phyloP scores from a whole-genome alignment of 2,888 invertebrate species.

The Amphipoea lucens region DNA sequence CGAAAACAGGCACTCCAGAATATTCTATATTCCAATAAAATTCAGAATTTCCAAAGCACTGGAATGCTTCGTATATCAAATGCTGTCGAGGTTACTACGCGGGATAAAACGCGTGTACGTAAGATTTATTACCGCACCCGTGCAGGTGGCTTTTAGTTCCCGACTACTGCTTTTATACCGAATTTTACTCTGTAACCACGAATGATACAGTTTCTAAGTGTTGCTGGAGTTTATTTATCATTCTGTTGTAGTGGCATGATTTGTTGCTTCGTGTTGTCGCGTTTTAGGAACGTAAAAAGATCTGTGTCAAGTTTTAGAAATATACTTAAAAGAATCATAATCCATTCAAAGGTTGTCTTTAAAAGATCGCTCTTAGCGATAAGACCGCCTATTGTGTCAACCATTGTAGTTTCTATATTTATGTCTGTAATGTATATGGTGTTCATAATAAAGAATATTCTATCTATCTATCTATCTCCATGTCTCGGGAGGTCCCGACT shows the following conservation, averaged over 20 bases:
- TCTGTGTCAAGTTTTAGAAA: not conserved
- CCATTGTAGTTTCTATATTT: too few relatives aligned
- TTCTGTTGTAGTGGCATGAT: constrained; percentile 23
- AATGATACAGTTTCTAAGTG: constrained; percentile 50
- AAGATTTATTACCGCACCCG: constrained; percentile 64
- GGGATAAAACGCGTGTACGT: constrained; percentile 63
- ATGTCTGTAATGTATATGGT: too few relatives aligned
- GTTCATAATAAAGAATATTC: too few relatives aligned
- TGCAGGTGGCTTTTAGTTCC: constrained; percentile 71
- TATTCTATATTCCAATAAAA: constrained; percentile 46
- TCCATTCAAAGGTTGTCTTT: too few relatives aligned
- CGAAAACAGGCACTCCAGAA: not conserved
- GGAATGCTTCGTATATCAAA: constrained; percentile 65
- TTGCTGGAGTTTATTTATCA: constrained; percentile 31
- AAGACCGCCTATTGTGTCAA: too few relatives aligned
- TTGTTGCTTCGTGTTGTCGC: constrained; percentile 3
- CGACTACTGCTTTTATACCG: constrained; percentile 38
- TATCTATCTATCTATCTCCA: too few relatives aligned
- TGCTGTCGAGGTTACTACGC: constrained; percentile 58
- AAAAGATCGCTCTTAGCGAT: too few relatives aligned
- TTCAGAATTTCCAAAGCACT: constrained; percentile 54
- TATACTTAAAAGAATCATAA: not conserved
- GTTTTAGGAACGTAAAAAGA: not conserved
- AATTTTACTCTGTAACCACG: constrained; percentile 45
- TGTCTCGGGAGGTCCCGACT: too few relatives aligned